phyloP scores from a whole-genome alignment of 2,888 invertebrate species.

The Myopa tessellatipennis region DNA sequence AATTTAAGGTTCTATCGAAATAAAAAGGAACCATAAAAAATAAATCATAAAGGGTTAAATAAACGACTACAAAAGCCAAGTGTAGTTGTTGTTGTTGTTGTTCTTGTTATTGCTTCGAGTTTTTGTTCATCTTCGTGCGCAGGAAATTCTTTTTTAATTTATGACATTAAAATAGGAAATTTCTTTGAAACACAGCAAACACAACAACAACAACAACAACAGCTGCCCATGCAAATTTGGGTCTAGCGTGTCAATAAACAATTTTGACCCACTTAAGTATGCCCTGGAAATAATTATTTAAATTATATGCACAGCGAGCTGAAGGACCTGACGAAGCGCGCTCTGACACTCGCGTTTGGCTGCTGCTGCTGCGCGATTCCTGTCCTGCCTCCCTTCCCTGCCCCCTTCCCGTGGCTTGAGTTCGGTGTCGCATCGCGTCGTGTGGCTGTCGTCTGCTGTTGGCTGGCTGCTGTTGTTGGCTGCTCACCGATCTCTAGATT shows the following conservation, averaged over 20 bases:
- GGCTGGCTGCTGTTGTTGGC: not conserved
- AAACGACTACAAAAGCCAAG: slow-evolving; percentile 12
- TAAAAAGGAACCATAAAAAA: slow-evolving; percentile 8
- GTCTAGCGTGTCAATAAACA: slow-evolving; percentile 65
- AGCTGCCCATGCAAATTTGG: slow-evolving; percentile 35
- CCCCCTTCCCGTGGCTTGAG: not conserved
- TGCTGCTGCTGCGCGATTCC: slow-evolving; percentile 5
- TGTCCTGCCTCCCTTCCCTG: not conserved
- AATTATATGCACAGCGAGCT: slow-evolving; percentile 27
- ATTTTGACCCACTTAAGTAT: slow-evolving; percentile 67
- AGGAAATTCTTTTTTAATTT: slow-evolving; percentile 23
- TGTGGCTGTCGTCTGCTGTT: not conserved
- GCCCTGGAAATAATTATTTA: slow-evolving; percentile 48
- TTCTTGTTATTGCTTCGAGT: not conserved
- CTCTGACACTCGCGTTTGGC: slow-evolving; percentile 36
- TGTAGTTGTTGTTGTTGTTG: not conserved
- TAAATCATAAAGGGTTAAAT: slow-evolving; percentile 1
- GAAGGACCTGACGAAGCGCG: slow-evolving; percentile 28
- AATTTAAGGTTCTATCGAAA: not conserved
- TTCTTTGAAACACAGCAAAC: not conserved
- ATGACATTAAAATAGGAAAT: slow-evolving; percentile 19
- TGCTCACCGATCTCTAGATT: no score
- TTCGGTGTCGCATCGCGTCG: not conserved
- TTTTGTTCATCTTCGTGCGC: not conserved
- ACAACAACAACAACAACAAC: not conserved